Conservation (phyloP, 2,888 invertebrate species). For the Xanthorhoe spadicearia region DNA sequence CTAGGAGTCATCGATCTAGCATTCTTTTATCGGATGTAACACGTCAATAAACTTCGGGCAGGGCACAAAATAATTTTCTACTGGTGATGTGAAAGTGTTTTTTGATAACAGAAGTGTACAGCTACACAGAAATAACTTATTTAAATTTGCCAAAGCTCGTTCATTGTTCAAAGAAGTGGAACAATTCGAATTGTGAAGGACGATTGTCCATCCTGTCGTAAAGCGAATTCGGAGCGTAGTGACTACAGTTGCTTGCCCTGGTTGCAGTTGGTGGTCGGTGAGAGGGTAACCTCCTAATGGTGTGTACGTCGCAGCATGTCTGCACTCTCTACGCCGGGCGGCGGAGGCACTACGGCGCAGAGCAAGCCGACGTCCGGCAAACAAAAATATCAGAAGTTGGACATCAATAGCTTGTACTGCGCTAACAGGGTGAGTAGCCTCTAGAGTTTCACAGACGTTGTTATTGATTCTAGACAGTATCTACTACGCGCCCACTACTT, state of each 20-base stretch:
- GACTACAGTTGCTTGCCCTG: constrained; percentile 58
- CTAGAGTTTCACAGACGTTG: constrained; percentile 10
- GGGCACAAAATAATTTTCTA: constrained; percentile 70
- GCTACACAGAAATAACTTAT: neutral
- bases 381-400: constrained; percentile 98
- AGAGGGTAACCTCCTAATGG: constrained; percentile 88
- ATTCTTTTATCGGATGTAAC: constrained; percentile 79
- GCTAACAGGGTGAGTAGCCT: constrained; percentile 89
- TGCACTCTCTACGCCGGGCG: constrained; percentile 95
- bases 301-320: constrained; percentile 98
- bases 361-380: constrained; percentile 89
- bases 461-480: constrained; percentile 23
- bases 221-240: constrained; percentile 49
- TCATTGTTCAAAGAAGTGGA: constrained; percentile 34
- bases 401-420: constrained; percentile 98
- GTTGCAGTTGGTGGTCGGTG: constrained; percentile 82
- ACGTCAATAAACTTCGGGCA: constrained; percentile 83
- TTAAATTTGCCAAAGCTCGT: constrained; percentile 30
- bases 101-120: constrained; percentile 31
- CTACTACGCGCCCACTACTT: constrained; percentile 16
- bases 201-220: constrained; percentile 50
- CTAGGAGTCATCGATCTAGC: constrained; percentile 75
- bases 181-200: constrained; percentile 54
- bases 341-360: constrained; percentile 84
- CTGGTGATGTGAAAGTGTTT: constrained; percentile 77